These are phyloP conservation scores for Xestobium rufovillosum DNA, from an alignment of 2,888 invertebrate species.

Conservation along the genomic window DNA sequence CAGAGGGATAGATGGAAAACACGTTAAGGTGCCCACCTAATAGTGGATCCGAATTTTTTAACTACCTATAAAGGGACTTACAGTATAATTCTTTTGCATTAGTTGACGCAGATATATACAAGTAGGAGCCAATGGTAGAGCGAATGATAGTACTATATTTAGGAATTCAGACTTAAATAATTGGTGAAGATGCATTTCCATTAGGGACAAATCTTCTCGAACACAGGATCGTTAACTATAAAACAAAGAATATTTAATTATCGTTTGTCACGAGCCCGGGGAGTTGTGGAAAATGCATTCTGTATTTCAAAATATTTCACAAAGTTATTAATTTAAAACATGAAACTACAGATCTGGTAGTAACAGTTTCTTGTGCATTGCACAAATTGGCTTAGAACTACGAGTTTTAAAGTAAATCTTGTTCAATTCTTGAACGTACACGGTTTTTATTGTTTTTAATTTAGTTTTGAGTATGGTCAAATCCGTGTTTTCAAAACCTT, in stretches of 20 bases:
- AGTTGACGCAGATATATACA: not conserved
- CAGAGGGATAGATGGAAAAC: slow-evolving; percentile 2
- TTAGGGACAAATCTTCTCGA: not conserved
- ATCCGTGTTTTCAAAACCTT: not conserved
- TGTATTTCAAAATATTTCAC: slow-evolving; percentile 1
- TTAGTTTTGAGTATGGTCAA: not conserved
- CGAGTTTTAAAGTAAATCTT: slow-evolving; percentile 2
- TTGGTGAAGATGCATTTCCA: slow-evolving; percentile 1
- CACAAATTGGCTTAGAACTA: slow-evolving; percentile 3
- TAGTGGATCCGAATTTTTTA: slow-evolving; percentile 7
- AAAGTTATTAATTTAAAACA: not conserved
- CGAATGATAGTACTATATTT: too few relatives aligned
- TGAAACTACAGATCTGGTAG: not conserved
- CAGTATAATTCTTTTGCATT: slow-evolving; percentile 3
- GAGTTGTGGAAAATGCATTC: slow-evolving; percentile 1
- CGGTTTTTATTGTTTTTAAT: slow-evolving; percentile 1
- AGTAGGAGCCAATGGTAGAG: slow-evolving; percentile 2
- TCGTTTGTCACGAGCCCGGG: not conserved
- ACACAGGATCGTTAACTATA: not conserved
- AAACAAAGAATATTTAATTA: slow-evolving; percentile 1
- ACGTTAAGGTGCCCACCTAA: slow-evolving; percentile 1
- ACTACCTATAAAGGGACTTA: slow-evolving; percentile 6
- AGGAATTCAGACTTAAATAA: not conserved
- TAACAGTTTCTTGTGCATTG: slow-evolving; percentile 2
- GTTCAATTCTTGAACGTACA: not conserved